Evolutionary conservation across 2,888 invertebrate species (phyloP).

Genomic region (Nomada lathburiana): DNA sequence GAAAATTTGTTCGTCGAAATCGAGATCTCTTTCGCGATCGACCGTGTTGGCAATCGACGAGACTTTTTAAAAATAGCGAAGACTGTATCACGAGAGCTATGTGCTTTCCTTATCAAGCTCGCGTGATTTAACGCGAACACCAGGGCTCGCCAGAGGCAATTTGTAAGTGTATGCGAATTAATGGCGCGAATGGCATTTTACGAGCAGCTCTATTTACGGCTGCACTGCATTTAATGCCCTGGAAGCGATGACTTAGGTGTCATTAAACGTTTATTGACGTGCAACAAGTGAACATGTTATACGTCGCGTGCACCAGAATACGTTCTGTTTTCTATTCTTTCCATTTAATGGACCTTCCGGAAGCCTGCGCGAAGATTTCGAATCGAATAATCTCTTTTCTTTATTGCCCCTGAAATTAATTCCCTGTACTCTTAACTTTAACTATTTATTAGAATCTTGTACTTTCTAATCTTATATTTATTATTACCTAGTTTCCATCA

Average conservation of each 20-base stretch:
- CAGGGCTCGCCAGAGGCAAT: constrained; percentile 19
- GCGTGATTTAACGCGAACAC: constrained; percentile 42
- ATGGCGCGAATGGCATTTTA: constrained; percentile 48
- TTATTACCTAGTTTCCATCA: not conserved
- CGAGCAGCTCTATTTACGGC: constrained; percentile 39
- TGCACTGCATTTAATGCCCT: constrained; percentile 35
- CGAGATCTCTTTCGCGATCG: not conserved
- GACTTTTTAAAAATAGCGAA: too few species aligned
- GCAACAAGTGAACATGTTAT: constrained; percentile 53
- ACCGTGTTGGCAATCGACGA: not conserved
- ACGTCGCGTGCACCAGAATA: not conserved
- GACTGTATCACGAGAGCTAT: too few species aligned
- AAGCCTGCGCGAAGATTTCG: not conserved
- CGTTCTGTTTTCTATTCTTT: not conserved
- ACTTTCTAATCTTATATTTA: too few species aligned
- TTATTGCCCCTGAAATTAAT: not conserved
- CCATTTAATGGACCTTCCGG: not conserved
- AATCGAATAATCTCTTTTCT: not conserved
- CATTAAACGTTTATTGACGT: constrained; percentile 42
- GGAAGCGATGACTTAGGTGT: constrained; percentile 50
- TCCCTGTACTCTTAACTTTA: too few species aligned
- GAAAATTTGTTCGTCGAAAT: too few species aligned
- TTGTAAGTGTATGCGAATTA: constrained; percentile 39
- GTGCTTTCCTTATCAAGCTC: constrained; percentile 40
- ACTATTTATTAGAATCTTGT: too few species aligned